A percentile compares a stretch with the other conserved stretches of the same genome.
These are phyloP conservation scores for Nyctalus aviator DNA, from an alignment of 2,797 vertebrate species.

Conservation along the genomic window DNA sequence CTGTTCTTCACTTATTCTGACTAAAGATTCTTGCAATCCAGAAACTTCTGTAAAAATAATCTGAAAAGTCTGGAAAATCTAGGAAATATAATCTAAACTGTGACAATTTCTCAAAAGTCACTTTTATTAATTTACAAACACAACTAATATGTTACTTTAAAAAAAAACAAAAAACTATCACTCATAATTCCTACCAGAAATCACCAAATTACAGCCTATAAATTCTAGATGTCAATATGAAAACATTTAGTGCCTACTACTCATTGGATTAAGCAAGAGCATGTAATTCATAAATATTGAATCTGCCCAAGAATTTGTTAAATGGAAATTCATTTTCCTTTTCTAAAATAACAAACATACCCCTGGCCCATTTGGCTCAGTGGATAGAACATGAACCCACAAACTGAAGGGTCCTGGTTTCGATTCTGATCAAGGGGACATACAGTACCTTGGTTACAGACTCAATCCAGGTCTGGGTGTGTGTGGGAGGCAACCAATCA, in stretches of 20 bases:
- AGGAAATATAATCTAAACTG: slow-evolving; percentile 1
- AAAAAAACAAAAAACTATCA: not conserved
- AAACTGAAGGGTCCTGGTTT: too few species aligned
- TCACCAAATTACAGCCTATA: slow-evolving; percentile 15
- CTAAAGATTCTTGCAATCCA: slow-evolving; percentile 3
- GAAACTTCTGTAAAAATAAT: slow-evolving; percentile 53
- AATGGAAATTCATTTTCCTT: slow-evolving; percentile 53
- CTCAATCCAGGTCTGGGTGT: too few species aligned
- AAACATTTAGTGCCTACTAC: not conserved
- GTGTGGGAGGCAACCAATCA: too few species aligned
- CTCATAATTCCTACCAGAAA: not conserved
- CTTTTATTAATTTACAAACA: slow-evolving; percentile 35
- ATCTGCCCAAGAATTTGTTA: slow-evolving; percentile 23
- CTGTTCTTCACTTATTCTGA: not conserved
- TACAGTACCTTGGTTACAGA: too few species aligned
- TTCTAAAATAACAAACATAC: slow-evolving; percentile 42
- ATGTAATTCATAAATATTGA: not conserved
- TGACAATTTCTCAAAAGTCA: not conserved
- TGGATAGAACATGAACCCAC: too few species aligned
- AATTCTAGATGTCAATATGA: not conserved
- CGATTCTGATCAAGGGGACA: too few species aligned
- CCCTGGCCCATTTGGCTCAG: too few species aligned
- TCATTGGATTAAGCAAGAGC: slow-evolving; percentile 11
- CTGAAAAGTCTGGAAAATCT: not conserved
- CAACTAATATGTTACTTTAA: not conserved